A percentile compares a stretch with the other conserved stretches of the same genome.
These are phyloP conservation scores for Netelia fuscicornis DNA, from an alignment of 2,888 invertebrate genomes.

Conservation along the genomic window DNA sequence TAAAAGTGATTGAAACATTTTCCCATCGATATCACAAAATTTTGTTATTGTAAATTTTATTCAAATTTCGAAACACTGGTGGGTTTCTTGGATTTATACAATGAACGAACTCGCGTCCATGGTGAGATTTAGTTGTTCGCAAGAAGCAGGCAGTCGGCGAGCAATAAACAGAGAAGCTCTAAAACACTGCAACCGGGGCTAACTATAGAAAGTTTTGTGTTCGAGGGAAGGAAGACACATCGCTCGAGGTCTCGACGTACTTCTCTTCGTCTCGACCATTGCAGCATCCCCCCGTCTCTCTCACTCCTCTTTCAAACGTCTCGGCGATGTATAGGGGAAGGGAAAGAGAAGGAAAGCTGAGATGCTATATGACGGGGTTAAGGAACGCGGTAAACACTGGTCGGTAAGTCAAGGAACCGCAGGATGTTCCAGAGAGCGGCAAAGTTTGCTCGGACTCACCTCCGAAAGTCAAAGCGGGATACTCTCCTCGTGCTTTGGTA, in stretches of 20 bases:
- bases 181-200: neutral
- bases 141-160: slow-evolving; percentile 36
- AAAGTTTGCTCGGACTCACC: slow-evolving; percentile 57
- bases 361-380: slow-evolving; percentile 50
- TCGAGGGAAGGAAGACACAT: slow-evolving; percentile 25
- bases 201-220: slow-evolving; percentile 50
- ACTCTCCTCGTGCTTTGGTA: slow-evolving; percentile 28
- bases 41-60: neutral
- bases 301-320: neutral
- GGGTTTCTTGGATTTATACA: neutral
- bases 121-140: neutral
- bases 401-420: slow-evolving; percentile 68
- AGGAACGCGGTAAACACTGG: slow-evolving; percentile 64
- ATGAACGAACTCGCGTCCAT: neutral
- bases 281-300: slow-evolving; percentile 4
- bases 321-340: neutral
- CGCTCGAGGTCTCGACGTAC: slow-evolving; percentile 27
- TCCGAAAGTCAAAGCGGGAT: slow-evolving; percentile 52
- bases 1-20: no score
- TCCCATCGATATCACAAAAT: no score
- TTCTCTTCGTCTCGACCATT: slow-evolving; percentile 12
- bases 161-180: slow-evolving; percentile 43
- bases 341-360: slow-evolving; percentile 19
- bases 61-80: neutral
- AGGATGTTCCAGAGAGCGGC: slow-evolving; percentile 63